phyloP scores from a whole-genome alignment of 2,113 vertebrate species.

The Nestor notabilis region DNA sequence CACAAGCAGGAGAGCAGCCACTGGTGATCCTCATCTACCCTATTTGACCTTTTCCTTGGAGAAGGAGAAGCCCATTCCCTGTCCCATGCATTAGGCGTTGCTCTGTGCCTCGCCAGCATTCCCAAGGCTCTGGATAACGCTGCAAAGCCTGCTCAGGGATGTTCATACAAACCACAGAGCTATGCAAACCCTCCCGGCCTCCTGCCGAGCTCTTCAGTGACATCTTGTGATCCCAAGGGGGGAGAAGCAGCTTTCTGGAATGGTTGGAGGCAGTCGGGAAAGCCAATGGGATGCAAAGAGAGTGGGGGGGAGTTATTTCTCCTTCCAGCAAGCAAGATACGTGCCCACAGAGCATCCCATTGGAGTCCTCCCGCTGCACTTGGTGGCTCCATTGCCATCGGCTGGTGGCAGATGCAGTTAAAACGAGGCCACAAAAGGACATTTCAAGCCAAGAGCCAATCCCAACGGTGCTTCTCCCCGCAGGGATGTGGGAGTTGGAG shows the following conservation, averaged over 20 bases:
- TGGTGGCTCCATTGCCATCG: neutral
- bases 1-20: neutral
- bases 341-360: neutral
- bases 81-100: accelerated
- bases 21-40: neutral
- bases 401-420: neutral
- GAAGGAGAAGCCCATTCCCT: neutral
- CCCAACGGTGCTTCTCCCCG: neutral
- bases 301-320: neutral
- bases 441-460: accelerated
- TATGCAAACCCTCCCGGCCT: neutral
- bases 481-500: accelerated
- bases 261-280: accelerated
- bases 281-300: neutral
- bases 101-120: neutral
- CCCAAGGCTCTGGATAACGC: neutral
- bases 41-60: neutral
- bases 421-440: neutral
- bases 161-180: neutral
- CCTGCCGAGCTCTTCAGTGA: neutral
- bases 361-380: neutral
- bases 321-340: neutral
- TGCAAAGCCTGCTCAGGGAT: neutral
- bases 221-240: neutral
- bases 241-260: neutral